Base-by-base conservation (phyloP, 2,888 invertebrate species). In the Theretra japonica region DNA sequence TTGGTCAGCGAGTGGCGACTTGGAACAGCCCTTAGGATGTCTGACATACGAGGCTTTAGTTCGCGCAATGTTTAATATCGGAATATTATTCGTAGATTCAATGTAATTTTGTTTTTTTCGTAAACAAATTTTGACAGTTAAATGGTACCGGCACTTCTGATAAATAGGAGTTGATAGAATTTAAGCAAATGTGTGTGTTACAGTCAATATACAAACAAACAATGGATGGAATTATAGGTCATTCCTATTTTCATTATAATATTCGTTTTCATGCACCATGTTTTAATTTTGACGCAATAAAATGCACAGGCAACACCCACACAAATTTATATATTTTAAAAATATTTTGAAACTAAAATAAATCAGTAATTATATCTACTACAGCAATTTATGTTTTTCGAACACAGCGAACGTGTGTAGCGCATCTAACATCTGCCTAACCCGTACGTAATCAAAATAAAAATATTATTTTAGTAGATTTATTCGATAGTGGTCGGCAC, bases 391-490 rank as follows among this genome's bases (percentile, higher is more conserved):
- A 56, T 25, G 59, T 30, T 6, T 41, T 17, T 15, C 69, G 68
- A 75, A 75, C 78, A 72, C 50, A 23, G 21, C 8, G 69, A 59
- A 78, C 73, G 85, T 91, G 75, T 85, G 84, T 87, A 79, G 76
- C 76, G 71, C 53, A 76, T 84, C 87, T 86, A 90, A 90, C 94
- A 94, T 93, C 94, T 94, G 94, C 90, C 89, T 88, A 90, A 92
- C 90, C 89, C 90, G 88, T 85, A 85, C 90, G 89, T 91, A 93
- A 93, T 93, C 92, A 93, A 93, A 93, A 94, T 93, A 93, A 94
- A 93, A 94, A 94, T 94, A 94, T 92, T 90, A 94, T 93, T 93
- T 92, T 89, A 88, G 90, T 93, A 93, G 93, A 94, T 94, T 94
- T 93, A 93, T 94, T 90, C 85, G 94, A 94, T 94, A 93, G 91